Evolutionary conservation across 2,888 invertebrate genomes (phyloP).

Genomic region (Sminthurides aquaticus): DNA sequence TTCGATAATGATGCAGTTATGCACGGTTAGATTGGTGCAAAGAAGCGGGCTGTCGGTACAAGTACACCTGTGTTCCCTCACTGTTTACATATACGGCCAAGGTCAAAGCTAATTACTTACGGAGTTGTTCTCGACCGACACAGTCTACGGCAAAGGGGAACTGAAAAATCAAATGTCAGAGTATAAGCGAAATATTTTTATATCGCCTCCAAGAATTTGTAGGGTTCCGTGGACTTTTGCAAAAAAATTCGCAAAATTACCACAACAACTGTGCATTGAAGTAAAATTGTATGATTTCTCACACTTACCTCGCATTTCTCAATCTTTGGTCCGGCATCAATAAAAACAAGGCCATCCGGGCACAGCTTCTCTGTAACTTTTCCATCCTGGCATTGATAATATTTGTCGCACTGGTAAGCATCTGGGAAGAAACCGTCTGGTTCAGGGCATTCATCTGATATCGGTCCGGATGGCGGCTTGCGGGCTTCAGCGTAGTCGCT

Average conservation of each 20-base stretch:
- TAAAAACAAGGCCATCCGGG: constrained; percentile 83
- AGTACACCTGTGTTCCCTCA: too few relatives aligned
- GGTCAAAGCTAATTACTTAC: constrained; percentile 54
- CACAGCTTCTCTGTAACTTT: constrained; percentile 67
- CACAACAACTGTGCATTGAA: too few relatives aligned
- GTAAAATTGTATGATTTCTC: too few relatives aligned
- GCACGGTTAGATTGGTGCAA: too few relatives aligned
- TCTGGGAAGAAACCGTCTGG: constrained; percentile 76
- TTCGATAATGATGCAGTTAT: too few relatives aligned
- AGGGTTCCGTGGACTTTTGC: too few relatives aligned
- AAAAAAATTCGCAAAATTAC: constrained; percentile 12
- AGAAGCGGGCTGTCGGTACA: background rate
- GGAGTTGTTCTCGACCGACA: constrained; percentile 64
- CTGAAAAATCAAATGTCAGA: too few relatives aligned
- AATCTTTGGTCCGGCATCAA: constrained; percentile 69
- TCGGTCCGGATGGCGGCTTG: constrained; percentile 9
- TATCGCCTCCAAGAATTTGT: too few relatives aligned
- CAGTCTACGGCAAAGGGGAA: constrained; percentile 64
- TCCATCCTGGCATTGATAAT: constrained; percentile 60
- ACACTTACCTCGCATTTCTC: constrained; percentile 62
- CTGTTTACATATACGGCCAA: too few relatives aligned
- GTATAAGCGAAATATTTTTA: too few relatives aligned
- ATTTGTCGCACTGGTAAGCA: constrained; percentile 72
- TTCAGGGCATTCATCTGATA: constrained; percentile 65
- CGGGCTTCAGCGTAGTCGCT: constrained; percentile 11